Conservation (phyloP, 2,797 vertebrate genomes). For the Gadopsis bispinosus region DNA sequence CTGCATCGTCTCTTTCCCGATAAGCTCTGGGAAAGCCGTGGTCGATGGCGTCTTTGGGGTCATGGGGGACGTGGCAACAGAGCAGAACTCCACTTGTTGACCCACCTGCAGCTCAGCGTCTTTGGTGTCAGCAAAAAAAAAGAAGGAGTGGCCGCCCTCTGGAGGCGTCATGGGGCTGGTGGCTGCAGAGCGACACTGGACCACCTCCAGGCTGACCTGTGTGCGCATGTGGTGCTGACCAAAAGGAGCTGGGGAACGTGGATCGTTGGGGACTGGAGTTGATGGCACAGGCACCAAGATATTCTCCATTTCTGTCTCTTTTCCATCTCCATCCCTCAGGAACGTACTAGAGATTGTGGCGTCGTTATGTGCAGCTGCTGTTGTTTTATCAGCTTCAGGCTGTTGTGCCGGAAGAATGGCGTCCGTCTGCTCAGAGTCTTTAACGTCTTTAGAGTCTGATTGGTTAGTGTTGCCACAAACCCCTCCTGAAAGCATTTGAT, state of each 20-base stretch:
- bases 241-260: constrained; percentile 70
- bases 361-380: constrained; percentile 14
- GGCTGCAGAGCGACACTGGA: constrained; percentile 87
- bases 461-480: constrained; percentile 15
- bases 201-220: constrained; percentile 87
- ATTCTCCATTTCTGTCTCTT: constrained; percentile 24
- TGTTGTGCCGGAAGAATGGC: constrained; percentile 26
- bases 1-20: constrained; percentile 38
- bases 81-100: constrained; percentile 87
- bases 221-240: constrained; percentile 86
- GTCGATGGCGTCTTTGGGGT: constrained; percentile 77
- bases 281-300: constrained; percentile 46
- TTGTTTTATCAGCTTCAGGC: constrained; percentile 33
- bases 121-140: constrained; percentile 81
- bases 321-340: constrained; percentile 31
- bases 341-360: constrained; percentile 2
- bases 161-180: constrained; percentile 94
- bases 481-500: constrained; percentile 37
- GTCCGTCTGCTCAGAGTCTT: constrained; percentile 27
- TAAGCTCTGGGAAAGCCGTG: constrained; percentile 66
- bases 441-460: constrained; percentile 19
- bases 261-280: constrained; percentile 49
- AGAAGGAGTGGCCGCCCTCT: constrained; percentile 79
- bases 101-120: constrained; percentile 89
- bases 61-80: constrained; percentile 91